These are phyloP conservation scores for Accipiter virgatus DNA, from an alignment of 2,113 vertebrate genomes.

Conservation along the genomic window DNA sequence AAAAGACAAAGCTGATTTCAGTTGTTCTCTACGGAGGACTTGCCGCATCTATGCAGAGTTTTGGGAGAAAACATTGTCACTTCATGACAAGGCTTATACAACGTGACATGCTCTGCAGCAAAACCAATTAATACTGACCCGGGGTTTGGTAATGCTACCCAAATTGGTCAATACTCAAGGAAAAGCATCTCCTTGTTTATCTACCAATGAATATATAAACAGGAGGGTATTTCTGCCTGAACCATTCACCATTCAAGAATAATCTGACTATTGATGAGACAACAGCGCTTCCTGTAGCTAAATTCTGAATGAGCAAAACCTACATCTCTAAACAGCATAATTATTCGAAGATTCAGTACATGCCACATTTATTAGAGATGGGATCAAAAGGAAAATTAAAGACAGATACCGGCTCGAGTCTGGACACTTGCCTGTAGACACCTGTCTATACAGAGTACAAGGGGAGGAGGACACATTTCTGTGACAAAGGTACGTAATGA, in stretches of 20 bases:
- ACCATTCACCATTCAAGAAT: not conserved
- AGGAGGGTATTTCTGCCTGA: not conserved
- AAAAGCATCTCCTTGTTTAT: not conserved
- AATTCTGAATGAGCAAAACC: not conserved
- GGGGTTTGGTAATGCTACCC: not conserved
- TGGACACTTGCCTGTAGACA: not conserved
- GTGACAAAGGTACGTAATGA: accelerated
- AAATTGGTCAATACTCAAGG: not conserved
- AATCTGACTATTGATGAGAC: not conserved
- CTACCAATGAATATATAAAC: not conserved
- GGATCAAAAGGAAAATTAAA: not conserved
- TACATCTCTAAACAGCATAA: not conserved
- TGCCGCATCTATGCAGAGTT: not conserved
- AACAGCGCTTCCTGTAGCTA: not conserved
- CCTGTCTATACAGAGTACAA: not conserved
- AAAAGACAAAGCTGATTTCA: not conserved
- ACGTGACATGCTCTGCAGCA: not conserved
- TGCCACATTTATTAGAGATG: not conserved
- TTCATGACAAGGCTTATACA: not conserved
- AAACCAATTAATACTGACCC: not conserved
- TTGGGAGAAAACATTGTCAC: not conserved
- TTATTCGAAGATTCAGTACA: not conserved
- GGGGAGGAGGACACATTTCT: not conserved
- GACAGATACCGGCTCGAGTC: not conserved
- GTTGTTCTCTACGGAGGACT: not conserved